phyloP scores from a whole-genome alignment of 2,888 invertebrate species.

The Plusia festucae region DNA sequence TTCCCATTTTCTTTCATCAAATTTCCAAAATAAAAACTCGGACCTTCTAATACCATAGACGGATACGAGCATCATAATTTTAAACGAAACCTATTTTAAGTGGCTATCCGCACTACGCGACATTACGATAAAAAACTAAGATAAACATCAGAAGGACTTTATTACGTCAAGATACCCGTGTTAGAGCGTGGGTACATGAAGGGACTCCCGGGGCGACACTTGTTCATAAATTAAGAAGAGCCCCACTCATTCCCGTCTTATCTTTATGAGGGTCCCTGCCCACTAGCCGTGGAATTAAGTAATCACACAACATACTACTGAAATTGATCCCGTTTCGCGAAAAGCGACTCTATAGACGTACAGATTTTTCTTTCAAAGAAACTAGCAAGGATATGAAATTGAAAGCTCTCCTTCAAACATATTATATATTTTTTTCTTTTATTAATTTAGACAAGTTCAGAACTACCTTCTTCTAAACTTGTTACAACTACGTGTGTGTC shows the following conservation, averaged over 20 bases:
- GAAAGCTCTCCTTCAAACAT: background rate
- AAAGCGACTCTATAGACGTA: constrained; percentile 37
- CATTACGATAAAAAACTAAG: constrained; percentile 63
- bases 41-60: background rate
- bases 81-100: constrained; percentile 44
- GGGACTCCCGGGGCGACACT: constrained; percentile 69
- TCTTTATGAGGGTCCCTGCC: constrained; percentile 83
- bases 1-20: background rate
- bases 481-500: too few species aligned
- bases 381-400: background rate
- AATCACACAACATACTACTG: constrained; percentile 77
- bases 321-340: constrained; percentile 64
- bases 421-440: too few species aligned
- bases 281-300: constrained; percentile 84
- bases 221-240: constrained; percentile 82
- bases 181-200: constrained; percentile 62
- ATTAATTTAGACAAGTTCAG: too few species aligned
- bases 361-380: background rate
- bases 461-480: too few species aligned
- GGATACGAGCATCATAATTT: constrained; percentile 25
- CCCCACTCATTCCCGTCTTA: constrained; percentile 80
- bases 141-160: constrained; percentile 69
- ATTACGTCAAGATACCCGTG: constrained; percentile 67
- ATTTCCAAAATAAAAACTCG: background rate
- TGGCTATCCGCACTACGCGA: constrained; percentile 18